A percentile compares a stretch with the other conserved stretches of the same genome.
Conservation (phyloP, 2,113 vertebrate genomes). For the Aramus guarauna region DNA sequence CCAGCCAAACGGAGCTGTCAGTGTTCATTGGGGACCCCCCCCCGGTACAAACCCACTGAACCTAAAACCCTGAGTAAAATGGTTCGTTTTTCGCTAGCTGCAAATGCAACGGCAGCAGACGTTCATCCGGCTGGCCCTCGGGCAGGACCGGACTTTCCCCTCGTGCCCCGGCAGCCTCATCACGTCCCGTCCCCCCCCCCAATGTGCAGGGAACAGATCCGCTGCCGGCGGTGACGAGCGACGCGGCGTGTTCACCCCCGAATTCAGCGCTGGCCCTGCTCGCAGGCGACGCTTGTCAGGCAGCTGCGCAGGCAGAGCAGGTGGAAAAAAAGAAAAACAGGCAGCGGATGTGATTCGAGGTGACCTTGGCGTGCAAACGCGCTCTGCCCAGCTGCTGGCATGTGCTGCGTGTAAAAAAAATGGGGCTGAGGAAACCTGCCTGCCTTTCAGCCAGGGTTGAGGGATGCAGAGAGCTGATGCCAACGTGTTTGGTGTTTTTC, state of each 20-base stretch:
- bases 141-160: not conserved
- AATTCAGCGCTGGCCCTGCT: not conserved
- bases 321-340: not conserved
- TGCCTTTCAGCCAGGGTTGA: not conserved
- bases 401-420: rapidly evolving
- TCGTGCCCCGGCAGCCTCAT: not conserved
- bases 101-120: rapidly evolving
- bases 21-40: rapidly evolving
- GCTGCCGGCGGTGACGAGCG: rapidly evolving
- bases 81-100: rapidly evolving
- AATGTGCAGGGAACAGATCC: rapidly evolving
- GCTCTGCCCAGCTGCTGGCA: not conserved
- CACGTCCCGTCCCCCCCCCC: not conserved
- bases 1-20: not conserved
- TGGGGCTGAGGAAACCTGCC: not conserved
- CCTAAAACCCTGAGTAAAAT: rapidly evolving
- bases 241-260: rapidly evolving
- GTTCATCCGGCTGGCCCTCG: not conserved
- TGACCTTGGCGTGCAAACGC: not conserved
- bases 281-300: not conserved
- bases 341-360: not conserved
- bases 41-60: rapidly evolving
- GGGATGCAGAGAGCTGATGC: not conserved
- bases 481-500: too few species aligned
- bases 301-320: not conserved